A percentile compares a stretch with the other conserved stretches of the same genome.
phyloP scores from a whole-genome alignment of 2,888 invertebrate genomes.

The Chouioia cunea region DNA sequence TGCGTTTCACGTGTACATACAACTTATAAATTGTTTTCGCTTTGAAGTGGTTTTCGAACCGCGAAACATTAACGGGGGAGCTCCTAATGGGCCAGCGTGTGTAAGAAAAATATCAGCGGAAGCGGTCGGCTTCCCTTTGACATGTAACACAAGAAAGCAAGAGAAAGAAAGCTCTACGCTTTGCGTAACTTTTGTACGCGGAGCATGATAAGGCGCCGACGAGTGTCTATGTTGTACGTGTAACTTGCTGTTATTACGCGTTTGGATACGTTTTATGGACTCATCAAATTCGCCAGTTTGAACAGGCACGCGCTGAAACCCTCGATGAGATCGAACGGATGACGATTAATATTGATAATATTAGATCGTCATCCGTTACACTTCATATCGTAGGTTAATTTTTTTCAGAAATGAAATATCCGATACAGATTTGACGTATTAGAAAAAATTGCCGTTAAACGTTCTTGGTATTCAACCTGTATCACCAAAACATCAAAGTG shows the following conservation, averaged over 20 bases:
- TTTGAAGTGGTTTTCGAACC: conserved; percentile 56
- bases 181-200: background rate
- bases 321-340: conserved; percentile 40
- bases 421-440: no score
- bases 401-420: no score
- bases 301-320: background rate
- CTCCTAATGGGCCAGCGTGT: conserved; percentile 29
- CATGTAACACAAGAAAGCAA: conserved; percentile 18
- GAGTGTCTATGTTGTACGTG: background rate
- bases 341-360: no score
- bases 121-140: conserved; percentile 56
- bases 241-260: no score
- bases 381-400: no score
- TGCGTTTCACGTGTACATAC: conserved; percentile 23
- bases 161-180: conserved; percentile 41
- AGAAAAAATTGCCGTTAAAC: no score
- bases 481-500: no score
- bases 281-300: conserved; percentile 1
- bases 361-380: no score
- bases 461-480: no score
- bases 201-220: conserved; percentile 34
- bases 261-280: conserved; percentile 39
- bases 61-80: conserved; percentile 46
- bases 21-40: conserved; percentile 23
- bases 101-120: conserved; percentile 51